Percentiles rank a stretch among this genome's conserved stretches.
phyloP scores from a whole-genome alignment of 2,888 invertebrate species.

The Myathropa florea region DNA sequence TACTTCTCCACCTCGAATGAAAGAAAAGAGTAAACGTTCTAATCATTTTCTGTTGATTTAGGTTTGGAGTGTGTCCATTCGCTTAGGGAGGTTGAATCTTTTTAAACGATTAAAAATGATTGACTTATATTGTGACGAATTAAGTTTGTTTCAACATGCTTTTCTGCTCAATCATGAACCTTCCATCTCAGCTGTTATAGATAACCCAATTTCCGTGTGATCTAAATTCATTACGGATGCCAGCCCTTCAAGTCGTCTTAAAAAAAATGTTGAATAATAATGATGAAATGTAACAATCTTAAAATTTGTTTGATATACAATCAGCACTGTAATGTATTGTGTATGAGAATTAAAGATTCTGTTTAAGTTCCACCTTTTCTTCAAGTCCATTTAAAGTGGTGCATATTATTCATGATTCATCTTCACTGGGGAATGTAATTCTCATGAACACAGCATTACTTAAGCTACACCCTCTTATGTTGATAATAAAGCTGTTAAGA shows the following conservation, averaged over 20 bases:
- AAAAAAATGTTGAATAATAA: neutral
- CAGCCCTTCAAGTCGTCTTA: neutral
- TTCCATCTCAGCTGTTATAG: neutral
- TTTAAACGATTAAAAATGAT: conserved; percentile 13
- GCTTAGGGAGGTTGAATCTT: neutral
- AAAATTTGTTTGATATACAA: too few relatives aligned
- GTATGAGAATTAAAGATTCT: too few relatives aligned
- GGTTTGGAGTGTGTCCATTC: neutral
- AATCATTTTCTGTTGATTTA: neutral
- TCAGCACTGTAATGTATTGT: too few relatives aligned
- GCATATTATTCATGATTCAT: too few relatives aligned
- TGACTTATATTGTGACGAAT: neutral
- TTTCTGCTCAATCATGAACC: neutral
- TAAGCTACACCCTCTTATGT: neutral
- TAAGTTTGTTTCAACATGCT: neutral
- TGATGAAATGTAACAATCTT: neutral
- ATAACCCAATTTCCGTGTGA: neutral
- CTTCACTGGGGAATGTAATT: neutral
- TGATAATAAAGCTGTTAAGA: neutral
- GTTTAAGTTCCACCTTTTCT: too few relatives aligned
- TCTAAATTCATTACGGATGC: neutral
- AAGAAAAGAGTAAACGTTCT: neutral
- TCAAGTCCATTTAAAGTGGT: too few relatives aligned
- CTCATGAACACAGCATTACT: neutral
- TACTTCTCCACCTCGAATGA: neutral